phyloP scores from a whole-genome alignment of 2,797 vertebrate species.

The Trematomus bernacchii region DNA sequence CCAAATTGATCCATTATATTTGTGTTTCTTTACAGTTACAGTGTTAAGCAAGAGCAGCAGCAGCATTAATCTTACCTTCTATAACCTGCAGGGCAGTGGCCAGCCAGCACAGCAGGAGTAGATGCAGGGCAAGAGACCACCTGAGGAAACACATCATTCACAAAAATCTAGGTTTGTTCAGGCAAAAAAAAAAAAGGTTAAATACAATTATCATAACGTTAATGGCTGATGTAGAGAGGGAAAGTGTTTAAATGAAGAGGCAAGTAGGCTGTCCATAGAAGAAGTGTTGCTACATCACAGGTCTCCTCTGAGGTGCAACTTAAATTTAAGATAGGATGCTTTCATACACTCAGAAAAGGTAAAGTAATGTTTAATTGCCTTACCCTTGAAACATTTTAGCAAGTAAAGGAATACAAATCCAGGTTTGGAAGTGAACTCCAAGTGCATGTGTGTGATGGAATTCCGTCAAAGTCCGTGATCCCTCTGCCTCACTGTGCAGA shows the following conservation, averaged over 20 bases:
- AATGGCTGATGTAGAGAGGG: fast-evolving
- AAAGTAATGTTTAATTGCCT: conserved; percentile 22
- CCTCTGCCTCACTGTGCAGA: conserved; percentile 48
- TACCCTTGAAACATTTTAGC: conserved; percentile 78
- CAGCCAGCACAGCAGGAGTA: conserved; percentile 67
- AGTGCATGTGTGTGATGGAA: conserved; percentile 64
- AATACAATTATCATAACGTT: background rate
- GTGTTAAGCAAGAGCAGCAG: background rate
- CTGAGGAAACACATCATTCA: conserved; percentile 63
- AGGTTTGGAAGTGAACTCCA: conserved; percentile 54
- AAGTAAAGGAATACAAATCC: conserved; percentile 47
- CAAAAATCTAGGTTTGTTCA: background rate
- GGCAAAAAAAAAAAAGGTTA: background rate
- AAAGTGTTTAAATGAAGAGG: background rate
- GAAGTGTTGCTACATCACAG: background rate
- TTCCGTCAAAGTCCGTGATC: conserved; percentile 52
- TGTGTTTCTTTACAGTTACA: background rate
- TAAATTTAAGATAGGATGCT: conserved; percentile 4
- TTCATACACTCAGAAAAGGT: background rate
- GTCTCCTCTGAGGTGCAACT: conserved; percentile 26
- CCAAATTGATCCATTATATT: background rate
- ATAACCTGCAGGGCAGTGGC: conserved; percentile 69
- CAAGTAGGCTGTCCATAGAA: background rate
- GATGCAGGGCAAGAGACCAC: conserved; percentile 72
- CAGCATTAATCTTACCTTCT: conserved; percentile 73